phyloP scores from a whole-genome alignment of 2,113 vertebrate genomes.

The Chloebia gouldiae region DNA sequence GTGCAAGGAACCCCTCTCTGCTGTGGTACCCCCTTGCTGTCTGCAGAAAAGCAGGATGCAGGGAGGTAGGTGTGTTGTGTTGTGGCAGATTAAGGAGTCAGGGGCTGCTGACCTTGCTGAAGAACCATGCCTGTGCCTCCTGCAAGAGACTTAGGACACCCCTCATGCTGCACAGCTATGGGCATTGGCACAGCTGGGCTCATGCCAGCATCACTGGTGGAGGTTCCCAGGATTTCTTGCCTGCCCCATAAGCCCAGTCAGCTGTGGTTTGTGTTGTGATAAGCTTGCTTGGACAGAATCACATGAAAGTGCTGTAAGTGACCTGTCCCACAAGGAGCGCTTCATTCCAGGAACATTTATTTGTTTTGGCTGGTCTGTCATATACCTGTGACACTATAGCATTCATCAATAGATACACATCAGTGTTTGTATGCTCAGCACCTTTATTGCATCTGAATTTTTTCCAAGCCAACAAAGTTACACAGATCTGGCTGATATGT shows the following conservation, averaged over 20 bases:
- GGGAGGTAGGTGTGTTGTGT: too few species aligned
- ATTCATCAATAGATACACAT: constrained; percentile 6
- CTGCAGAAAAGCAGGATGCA: not conserved
- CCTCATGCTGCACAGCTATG: rapidly evolving
- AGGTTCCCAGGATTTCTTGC: not conserved
- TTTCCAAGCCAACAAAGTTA: constrained; percentile 31
- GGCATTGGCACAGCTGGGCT: not conserved
- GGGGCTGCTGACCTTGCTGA: not conserved
- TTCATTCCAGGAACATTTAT: constrained; percentile 15
- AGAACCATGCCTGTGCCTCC: not conserved
- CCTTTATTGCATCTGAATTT: not conserved
- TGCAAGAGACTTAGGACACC: not conserved
- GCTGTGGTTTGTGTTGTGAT: constrained; percentile 1
- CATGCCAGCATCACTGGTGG: not conserved
- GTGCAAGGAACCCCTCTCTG: not conserved
- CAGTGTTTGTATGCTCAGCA: constrained; percentile 22
- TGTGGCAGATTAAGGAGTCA: not conserved
- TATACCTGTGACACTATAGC: not conserved
- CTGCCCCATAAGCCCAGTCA: not conserved
- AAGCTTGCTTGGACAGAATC: not conserved
- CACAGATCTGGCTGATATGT: not conserved
- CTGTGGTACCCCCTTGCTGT: rapidly evolving
- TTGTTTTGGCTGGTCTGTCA: constrained; percentile 17
- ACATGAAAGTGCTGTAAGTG: not conserved
- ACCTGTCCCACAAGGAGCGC: not conserved